A percentile compares a stretch with the other conserved stretches of the same genome.
Evolutionary conservation across 2,113 vertebrate genomes (phyloP).

Genomic region (rat (Rattus norvegicus)): DNA sequence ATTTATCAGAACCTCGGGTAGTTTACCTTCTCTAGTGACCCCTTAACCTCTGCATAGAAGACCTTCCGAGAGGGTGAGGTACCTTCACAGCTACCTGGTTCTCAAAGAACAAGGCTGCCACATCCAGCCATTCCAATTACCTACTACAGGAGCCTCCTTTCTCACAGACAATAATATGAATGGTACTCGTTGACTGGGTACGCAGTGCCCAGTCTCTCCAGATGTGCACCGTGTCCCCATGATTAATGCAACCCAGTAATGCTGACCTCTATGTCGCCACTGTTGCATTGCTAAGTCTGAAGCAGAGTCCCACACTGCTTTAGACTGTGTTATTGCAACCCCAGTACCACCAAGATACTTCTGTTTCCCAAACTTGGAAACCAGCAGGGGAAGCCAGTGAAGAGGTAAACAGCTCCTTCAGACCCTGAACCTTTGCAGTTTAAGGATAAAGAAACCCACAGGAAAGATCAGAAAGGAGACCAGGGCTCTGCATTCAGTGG

Average conservation of each 20-base stretch:
- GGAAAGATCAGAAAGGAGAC: not conserved
- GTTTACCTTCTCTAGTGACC: not conserved
- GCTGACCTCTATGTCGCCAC: not conserved
- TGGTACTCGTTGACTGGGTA: not conserved
- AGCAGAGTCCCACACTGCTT: not conserved
- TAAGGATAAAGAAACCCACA: not conserved
- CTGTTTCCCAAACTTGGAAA: not conserved
- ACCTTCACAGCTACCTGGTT: not conserved
- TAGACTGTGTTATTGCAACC: not conserved
- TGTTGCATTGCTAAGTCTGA: not conserved
- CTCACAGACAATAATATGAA: not conserved
- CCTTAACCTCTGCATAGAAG: not conserved
- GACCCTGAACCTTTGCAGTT: not conserved
- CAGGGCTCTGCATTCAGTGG: not conserved
- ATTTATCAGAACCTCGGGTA: not conserved
- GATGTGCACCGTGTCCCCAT: too few relatives aligned
- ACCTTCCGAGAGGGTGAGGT: not conserved
- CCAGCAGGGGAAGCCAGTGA: not conserved
- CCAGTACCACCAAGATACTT: not conserved
- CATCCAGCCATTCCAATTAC: not conserved
- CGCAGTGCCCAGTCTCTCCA: not conserved
- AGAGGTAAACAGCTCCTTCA: not conserved
- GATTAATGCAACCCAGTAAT: not conserved
- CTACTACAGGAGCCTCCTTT: not conserved
- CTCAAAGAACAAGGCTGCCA: not conserved